Base-by-base conservation (phyloP, 2,888 invertebrate species). In the Ariolimax columbianus region DNA sequence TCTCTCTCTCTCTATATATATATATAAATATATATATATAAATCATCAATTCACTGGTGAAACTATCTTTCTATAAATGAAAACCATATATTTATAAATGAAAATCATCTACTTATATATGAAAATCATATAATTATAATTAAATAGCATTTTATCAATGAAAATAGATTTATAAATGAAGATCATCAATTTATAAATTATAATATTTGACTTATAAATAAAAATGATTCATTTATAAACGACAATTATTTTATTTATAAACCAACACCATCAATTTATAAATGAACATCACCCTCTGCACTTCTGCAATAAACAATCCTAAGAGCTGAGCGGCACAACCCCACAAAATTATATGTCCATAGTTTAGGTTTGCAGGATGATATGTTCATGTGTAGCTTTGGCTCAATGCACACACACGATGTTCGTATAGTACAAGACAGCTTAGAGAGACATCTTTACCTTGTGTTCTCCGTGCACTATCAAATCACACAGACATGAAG, bases 181-280 rank as follows among this genome's bases (percentile, higher is more conserved):
- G 47, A 47, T 14, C n/a, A n/a, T 30, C 30, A n/a, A 66, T 66
- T 66, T 66, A 66, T 66, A 66, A 66, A 66, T 66, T n/a, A 66
- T n/a, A 3, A 66, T n/a, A n/a, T n/a, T n/a, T n/a, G n/a, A n/a
- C 30, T n/a, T n/a, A 4, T 6, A 9, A 26, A 66, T 14, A 66
- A n/a, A n/a, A 11, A 66, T n/a, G n/a, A 26, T 17, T 59, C 59
- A 66, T 66, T n/a, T 30, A 30, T 66, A n/a, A 66, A 66, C 11
- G 2, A n/a, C n/a, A 66, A 66, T 6, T 30, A 11, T 7, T 30
- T 9, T 11, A 30, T 6, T 30, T 66, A 11, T 23, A 0, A n/a
- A n/a, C 30, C 11, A 3, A 9, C 26, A 1, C 4, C 59, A 59
- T 30, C 30, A 6, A 66, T 38, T 14, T 17, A 68, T 38, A 38